Percentiles rank a stretch among this genome's conserved stretches.
Conservation (phyloP, 2,888 invertebrate species). For the Euclidia mi region DNA sequence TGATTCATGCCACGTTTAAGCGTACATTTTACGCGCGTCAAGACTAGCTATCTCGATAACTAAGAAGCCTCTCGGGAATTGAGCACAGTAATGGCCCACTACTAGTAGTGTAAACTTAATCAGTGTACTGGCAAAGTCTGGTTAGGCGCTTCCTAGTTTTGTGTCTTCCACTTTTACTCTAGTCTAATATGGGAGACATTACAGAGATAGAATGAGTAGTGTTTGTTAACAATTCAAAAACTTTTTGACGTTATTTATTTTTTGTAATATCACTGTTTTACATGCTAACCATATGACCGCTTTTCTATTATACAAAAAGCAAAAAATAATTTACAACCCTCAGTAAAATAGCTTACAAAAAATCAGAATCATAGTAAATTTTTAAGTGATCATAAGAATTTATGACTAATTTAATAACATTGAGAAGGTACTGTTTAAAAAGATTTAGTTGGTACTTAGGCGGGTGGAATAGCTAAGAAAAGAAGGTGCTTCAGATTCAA, state of each 20-base stretch:
- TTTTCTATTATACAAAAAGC: too few relatives aligned
- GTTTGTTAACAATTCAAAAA: not conserved
- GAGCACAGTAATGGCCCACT: slow-evolving; percentile 50
- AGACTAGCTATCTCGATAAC: slow-evolving; percentile 37
- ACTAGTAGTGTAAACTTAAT: slow-evolving; percentile 46
- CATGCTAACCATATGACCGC: too few relatives aligned
- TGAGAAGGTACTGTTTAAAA: slow-evolving; percentile 9
- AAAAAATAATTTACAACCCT: too few relatives aligned
- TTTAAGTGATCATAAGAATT: too few relatives aligned
- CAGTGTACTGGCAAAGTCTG: slow-evolving; percentile 45
- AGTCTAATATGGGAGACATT: slow-evolving; percentile 24
- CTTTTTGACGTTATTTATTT: too few relatives aligned
- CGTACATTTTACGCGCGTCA: slow-evolving; percentile 24
- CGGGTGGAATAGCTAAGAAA: slow-evolving; percentile 7
- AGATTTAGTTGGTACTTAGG: slow-evolving; percentile 5
- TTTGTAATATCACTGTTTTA: too few relatives aligned
- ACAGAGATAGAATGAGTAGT: slow-evolving; percentile 25
- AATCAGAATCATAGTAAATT: too few relatives aligned
- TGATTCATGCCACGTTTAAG: slow-evolving; percentile 46
- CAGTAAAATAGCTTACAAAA: too few relatives aligned
- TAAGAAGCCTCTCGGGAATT: slow-evolving; percentile 51
- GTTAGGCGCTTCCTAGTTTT: slow-evolving; percentile 36
- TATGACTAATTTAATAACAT: not conserved
- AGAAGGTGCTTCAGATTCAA: slow-evolving; percentile 12
- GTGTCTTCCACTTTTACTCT: slow-evolving; percentile 39